Evolutionary conservation across 2,888 invertebrate genomes (phyloP).

Genomic region (Calameuta filiformis): DNA sequence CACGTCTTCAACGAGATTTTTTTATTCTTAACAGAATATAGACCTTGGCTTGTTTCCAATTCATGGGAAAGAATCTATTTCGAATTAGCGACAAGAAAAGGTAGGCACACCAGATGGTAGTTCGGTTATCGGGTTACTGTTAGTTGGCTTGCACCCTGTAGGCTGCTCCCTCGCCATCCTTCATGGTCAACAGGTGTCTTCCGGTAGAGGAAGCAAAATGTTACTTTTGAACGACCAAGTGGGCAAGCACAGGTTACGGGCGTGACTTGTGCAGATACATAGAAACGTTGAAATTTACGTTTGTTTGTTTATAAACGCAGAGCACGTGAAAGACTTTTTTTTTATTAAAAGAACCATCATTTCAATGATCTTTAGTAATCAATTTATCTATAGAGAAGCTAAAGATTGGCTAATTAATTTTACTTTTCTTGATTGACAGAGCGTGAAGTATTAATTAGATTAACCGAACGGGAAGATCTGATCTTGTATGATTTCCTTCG

Average conservation of each 20-base stretch:
- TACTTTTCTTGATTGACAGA: not conserved
- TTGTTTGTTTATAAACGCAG: not conserved
- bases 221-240: not conserved
- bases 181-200: constrained; percentile 59
- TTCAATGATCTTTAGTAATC: not conserved
- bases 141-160: constrained; percentile 29
- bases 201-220: constrained; percentile 32
- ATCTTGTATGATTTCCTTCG: not conserved
- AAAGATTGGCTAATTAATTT: not conserved
- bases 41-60: not conserved
- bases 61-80: not conserved
- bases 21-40: not conserved
- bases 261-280: not conserved
- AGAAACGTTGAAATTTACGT: not conserved
- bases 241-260: not conserved
- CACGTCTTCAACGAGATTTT: not conserved
- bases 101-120: constrained; percentile 46
- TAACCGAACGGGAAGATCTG: not conserved
- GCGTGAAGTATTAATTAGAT: not conserved
- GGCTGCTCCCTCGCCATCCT: constrained; percentile 23
- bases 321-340: too few species aligned
- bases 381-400: not conserved
- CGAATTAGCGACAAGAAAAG: constrained; percentile 9
- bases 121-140: constrained; percentile 51
- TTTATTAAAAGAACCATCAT: not conserved